A percentile compares a stretch with the other conserved stretches of the same genome.
phyloP scores from a whole-genome alignment of 2,113 vertebrate genomes.

The Entelurus aequoreus region DNA sequence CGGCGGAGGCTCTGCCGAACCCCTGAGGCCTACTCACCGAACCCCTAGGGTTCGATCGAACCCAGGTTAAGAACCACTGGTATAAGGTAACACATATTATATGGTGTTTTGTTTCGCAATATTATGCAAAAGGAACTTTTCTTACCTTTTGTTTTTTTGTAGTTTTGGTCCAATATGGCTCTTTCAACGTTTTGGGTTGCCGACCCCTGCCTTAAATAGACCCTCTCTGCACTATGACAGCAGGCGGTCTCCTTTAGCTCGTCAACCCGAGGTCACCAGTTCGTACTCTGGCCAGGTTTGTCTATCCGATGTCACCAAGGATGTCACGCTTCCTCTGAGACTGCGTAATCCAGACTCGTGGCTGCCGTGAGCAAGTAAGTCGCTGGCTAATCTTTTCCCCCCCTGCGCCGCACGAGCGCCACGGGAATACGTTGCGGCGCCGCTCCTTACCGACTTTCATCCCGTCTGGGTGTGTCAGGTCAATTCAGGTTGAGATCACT shows the following conservation, averaged over 20 bases:
- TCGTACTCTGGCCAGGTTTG: constrained; percentile 4
- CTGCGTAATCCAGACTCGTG: constrained; percentile 24
- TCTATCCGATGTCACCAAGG: constrained; percentile 13
- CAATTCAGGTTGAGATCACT: constrained; percentile 2
- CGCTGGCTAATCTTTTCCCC: constrained; percentile 16
- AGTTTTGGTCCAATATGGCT: too few relatives aligned
- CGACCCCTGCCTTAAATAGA: too few relatives aligned
- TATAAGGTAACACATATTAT: too few relatives aligned
- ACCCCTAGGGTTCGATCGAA: too few relatives aligned
- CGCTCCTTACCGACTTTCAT: constrained; percentile 15
- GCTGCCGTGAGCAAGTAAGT: constrained; percentile 21
- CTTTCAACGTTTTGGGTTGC: too few relatives aligned
- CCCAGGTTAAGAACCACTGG: too few relatives aligned
- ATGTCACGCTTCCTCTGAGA: constrained; percentile 16
- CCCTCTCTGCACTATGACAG: too few relatives aligned
- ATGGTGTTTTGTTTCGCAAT: too few relatives aligned
- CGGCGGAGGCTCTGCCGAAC: too few relatives aligned
- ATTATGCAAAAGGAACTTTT: too few relatives aligned
- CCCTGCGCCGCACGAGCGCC: background rate
- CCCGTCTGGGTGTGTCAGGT: constrained; percentile 7
- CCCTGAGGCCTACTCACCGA: too few relatives aligned
- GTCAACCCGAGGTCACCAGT: constrained; percentile 22
- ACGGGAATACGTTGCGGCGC: constrained; percentile 4
- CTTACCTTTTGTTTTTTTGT: too few relatives aligned
- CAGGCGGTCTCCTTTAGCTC: constrained; percentile 9